Percentiles rank a stretch among this genome's conserved stretches.
Evolutionary conservation across 2,113 vertebrate species (phyloP).

Genomic region (Tychaedon coryphoeus): DNA sequence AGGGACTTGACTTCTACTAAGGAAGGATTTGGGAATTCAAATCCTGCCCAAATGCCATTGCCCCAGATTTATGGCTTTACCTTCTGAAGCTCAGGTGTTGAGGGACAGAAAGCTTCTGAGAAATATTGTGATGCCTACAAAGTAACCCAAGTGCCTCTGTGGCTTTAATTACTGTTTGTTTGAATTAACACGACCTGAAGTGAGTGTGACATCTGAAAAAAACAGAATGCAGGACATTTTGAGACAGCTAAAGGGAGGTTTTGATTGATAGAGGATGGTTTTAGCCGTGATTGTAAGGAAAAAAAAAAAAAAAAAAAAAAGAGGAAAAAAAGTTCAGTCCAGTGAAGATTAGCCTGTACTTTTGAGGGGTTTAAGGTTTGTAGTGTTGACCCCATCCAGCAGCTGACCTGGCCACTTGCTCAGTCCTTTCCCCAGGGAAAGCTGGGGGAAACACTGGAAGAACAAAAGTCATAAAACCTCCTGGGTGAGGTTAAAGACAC

Average conservation of each 20-base stretch:
- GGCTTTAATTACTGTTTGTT: not conserved
- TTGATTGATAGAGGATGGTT: not conserved
- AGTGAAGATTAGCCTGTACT: not conserved
- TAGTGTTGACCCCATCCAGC: not conserved
- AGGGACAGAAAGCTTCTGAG: not conserved
- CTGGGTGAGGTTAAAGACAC: not conserved
- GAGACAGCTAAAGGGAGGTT: not conserved
- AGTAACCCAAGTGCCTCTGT: rapidly evolving
- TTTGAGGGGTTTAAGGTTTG: not conserved
- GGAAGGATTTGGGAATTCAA: not conserved
- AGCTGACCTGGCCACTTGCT: not conserved
- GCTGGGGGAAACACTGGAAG: not conserved
- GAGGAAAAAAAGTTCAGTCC: no score
- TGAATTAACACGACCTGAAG: not conserved
- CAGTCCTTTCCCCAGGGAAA: not conserved
- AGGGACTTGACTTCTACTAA: not conserved
- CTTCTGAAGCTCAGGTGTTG: not conserved
- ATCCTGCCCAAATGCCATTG: not conserved
- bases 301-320: not conserved
- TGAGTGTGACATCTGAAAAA: not conserved
- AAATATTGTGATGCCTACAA: not conserved
- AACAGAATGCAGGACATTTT: not conserved
- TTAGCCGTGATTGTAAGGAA: not conserved
- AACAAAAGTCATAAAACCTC: not conserved
- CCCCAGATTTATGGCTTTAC: not conserved